Conservation (phyloP, 2,113 vertebrate genomes). For the Campylomormyrus tamandua region DNA sequence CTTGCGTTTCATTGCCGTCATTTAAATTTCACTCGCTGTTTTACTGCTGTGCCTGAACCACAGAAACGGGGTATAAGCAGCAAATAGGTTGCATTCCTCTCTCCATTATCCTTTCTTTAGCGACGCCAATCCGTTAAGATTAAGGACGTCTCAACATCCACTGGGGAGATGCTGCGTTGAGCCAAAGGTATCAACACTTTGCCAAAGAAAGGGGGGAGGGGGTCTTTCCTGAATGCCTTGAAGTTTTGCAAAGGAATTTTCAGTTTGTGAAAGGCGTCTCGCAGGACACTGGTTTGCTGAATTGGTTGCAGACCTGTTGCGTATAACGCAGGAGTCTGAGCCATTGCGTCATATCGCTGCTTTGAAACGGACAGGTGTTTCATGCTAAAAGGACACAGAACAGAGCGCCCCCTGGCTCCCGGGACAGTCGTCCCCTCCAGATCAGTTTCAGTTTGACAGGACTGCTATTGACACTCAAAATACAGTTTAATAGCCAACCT, state of each 20-base stretch:
- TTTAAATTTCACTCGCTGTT: constrained; percentile 22
- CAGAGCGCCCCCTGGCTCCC: constrained; percentile 44
- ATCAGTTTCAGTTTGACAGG: constrained; percentile 48
- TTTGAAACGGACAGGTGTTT: constrained; percentile 63
- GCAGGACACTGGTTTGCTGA: constrained; percentile 19
- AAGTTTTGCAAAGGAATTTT: background rate
- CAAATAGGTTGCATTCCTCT: background rate
- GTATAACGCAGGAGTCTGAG: constrained; percentile 29
- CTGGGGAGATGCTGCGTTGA: background rate
- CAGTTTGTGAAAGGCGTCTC: background rate
- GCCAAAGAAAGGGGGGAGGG: background rate
- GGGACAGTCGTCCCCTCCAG: constrained; percentile 42
- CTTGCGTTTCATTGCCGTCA: constrained; percentile 18
- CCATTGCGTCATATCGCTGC: constrained; percentile 32
- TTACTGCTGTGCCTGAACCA: constrained; percentile 16
- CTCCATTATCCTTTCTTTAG: background rate
- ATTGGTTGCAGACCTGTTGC: constrained; percentile 34
- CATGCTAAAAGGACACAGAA: constrained; percentile 48
- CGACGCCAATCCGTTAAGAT: background rate
- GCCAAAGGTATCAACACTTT: constrained; percentile 2
- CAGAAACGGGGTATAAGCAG: background rate
- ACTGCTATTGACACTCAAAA: constrained; percentile 60
- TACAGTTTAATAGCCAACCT: constrained; percentile 35
- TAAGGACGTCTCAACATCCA: background rate
- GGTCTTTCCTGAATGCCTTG: background rate